Conservation (phyloP, 2,888 invertebrate genomes). For the Homarus gammarus region DNA sequence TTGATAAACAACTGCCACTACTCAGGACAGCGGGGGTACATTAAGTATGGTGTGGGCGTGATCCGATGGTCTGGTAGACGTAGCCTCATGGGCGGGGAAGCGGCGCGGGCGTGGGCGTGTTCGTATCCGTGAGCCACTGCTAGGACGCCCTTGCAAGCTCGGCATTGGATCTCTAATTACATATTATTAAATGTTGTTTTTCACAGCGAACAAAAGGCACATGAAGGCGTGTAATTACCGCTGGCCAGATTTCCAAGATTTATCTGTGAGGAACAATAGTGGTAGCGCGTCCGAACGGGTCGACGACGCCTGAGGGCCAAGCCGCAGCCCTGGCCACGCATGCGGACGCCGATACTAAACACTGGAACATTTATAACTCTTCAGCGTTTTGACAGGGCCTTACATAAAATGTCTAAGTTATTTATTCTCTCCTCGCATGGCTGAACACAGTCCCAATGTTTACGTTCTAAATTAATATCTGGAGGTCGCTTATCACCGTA, state of each 20-base stretch:
- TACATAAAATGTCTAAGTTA: slow-evolving; percentile 44
- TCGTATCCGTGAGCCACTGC: slow-evolving; percentile 4
- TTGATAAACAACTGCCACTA: not conserved
- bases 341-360: slow-evolving; percentile 42
- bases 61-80: not conserved
- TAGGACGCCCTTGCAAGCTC: slow-evolving; percentile 52
- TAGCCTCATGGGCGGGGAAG: not conserved
- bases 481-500: not conserved
- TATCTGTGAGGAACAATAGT: slow-evolving; percentile 58
- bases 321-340: slow-evolving; percentile 35
- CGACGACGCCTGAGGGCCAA: slow-evolving; percentile 37
- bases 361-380: slow-evolving; percentile 52
- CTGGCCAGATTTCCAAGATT: slow-evolving; percentile 60
- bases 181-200: slow-evolving; percentile 62
- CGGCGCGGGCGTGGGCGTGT: slow-evolving; percentile 33
- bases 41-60: not conserved
- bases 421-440: slow-evolving; percentile 30
- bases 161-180: slow-evolving; percentile 56
- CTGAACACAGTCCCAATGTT: slow-evolving; percentile 24
- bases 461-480: slow-evolving; percentile 41
- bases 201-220: slow-evolving; percentile 60
- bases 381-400: slow-evolving; percentile 50
- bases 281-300: slow-evolving; percentile 44
- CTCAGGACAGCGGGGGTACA: not conserved
- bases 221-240: slow-evolving; percentile 56